Percentiles rank a stretch among this genome's conserved stretches.
Evolutionary conservation across 2,797 vertebrate genomes (phyloP).

Genomic region (Petrocephalus sullivani): DNA sequence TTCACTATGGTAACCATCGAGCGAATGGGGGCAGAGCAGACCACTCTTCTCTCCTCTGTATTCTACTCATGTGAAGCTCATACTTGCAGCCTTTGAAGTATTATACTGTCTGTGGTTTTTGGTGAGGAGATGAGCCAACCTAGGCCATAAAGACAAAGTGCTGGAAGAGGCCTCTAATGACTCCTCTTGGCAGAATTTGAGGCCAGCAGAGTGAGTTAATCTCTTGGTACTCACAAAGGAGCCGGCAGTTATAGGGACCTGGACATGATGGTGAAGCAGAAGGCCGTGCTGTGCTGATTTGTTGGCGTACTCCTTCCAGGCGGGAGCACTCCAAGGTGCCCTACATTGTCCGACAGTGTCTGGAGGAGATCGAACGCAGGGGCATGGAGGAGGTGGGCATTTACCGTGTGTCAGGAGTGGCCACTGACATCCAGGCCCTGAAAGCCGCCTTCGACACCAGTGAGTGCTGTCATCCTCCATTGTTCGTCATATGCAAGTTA

Average conservation of each 20-base stretch:
- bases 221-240: neutral
- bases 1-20: neutral
- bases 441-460: conserved; percentile 95
- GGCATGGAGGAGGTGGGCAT: conserved; percentile 98
- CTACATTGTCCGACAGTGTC: conserved; percentile 94
- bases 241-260: neutral
- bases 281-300: neutral
- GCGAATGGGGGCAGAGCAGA: neutral
- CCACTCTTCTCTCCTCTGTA: neutral
- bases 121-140: neutral
- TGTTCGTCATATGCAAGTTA: too few relatives aligned
- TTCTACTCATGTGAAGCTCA: neutral
- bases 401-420: conserved; percentile 92
- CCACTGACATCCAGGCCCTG: conserved; percentile 92
- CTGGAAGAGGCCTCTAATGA: neutral
- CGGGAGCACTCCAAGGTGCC: conserved; percentile 95
- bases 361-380: conserved; percentile 94
- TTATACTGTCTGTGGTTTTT: neutral
- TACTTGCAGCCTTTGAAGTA: neutral
- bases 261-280: neutral
- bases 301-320: conserved; percentile 48
- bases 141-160: neutral
- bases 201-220: neutral
- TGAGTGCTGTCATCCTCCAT: conserved; percentile 59
- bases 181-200: neutral